These are phyloP conservation scores for Choloepus hoffmanni DNA, from an alignment of 2,113 vertebrate species.

Conservation along the genomic window DNA sequence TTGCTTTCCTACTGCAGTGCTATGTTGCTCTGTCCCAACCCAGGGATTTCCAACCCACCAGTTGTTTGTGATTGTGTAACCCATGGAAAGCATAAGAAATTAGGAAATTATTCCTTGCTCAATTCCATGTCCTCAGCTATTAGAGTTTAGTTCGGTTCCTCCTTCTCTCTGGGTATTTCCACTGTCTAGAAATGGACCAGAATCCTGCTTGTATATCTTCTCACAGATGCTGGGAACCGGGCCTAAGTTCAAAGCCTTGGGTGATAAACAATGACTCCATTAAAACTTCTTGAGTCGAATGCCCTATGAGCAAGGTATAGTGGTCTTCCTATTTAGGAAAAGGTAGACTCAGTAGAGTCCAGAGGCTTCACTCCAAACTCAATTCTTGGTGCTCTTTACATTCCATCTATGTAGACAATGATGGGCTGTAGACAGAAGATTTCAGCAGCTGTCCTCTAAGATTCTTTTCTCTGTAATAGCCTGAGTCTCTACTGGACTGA, in stretches of 20 bases:
- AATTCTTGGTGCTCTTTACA: neutral
- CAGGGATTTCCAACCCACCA: neutral
- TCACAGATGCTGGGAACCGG: neutral
- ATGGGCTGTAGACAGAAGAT: neutral
- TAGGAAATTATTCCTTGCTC: neutral
- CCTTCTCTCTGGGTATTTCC: neutral
- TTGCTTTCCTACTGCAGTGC: no score
- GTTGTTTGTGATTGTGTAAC: neutral
- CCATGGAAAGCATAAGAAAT: neutral
- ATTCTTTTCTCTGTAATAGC: neutral
- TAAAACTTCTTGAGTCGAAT: neutral
- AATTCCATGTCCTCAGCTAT: neutral
- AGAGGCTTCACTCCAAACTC: fast-evolving
- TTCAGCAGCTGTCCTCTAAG: no score
- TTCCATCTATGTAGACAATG: fast-evolving
- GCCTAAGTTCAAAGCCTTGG: neutral
- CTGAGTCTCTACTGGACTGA: neutral
- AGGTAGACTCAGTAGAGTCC: neutral
- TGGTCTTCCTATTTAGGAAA: neutral
- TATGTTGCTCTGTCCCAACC: neutral
- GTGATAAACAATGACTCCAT: neutral
- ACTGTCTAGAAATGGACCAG: neutral
- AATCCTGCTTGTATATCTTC: neutral
- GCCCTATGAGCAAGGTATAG: neutral
- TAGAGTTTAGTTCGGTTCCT: neutral